Percentiles rank a stretch among this genome's conserved stretches.
phyloP scores from a whole-genome alignment of 1,140 invertebrate species.

The Drosophila ercepeae region DNA sequence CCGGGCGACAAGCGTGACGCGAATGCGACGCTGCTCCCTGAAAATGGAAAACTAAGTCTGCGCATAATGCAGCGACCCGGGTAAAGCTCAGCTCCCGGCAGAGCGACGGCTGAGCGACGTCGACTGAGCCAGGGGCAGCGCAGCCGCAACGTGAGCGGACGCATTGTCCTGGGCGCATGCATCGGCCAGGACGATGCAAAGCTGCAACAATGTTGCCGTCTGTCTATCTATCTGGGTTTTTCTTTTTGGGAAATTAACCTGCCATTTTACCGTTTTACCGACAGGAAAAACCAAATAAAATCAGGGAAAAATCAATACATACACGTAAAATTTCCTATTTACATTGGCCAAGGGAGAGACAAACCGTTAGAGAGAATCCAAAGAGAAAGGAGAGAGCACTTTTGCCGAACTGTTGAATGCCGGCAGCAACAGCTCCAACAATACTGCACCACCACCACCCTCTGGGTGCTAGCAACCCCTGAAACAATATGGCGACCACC shows the following conservation, averaged over 20 bases:
- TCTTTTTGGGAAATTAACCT: slow-evolving; percentile 15
- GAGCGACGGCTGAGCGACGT: slow-evolving; percentile 16
- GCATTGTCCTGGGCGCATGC: slow-evolving; percentile 26
- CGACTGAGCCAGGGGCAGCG: slow-evolving; percentile 13
- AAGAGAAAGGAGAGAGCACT: slow-evolving; percentile 16
- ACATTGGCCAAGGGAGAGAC: slow-evolving; percentile 32
- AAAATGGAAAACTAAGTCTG: slow-evolving; percentile 76
- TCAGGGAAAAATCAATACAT: slow-evolving; percentile 71
- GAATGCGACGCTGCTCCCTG: slow-evolving; percentile 69
- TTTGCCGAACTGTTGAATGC: slow-evolving; percentile 81
- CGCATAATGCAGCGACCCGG: slow-evolving; percentile 81
- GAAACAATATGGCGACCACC: slow-evolving; percentile 75
- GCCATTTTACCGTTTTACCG: slow-evolving; percentile 14
- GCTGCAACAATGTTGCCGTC: slow-evolving; percentile 43
- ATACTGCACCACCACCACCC: slow-evolving; percentile 17
- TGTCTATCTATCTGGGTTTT: not conserved
- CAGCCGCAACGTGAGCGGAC: slow-evolving; percentile 18
- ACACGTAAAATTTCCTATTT: slow-evolving; percentile 51
- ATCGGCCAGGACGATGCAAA: slow-evolving; percentile 23
- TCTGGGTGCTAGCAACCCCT: slow-evolving; percentile 51
- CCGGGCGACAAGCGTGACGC: slow-evolving; percentile 49
- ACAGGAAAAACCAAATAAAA: slow-evolving; percentile 30
- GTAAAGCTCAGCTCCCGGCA: slow-evolving; percentile 60
- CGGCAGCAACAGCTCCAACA: slow-evolving; percentile 50
- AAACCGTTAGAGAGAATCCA: slow-evolving; percentile 8